These are phyloP conservation scores for Stenoptilia bipunctidactyla DNA, from an alignment of 2,888 invertebrate genomes.

Conservation along the genomic window DNA sequence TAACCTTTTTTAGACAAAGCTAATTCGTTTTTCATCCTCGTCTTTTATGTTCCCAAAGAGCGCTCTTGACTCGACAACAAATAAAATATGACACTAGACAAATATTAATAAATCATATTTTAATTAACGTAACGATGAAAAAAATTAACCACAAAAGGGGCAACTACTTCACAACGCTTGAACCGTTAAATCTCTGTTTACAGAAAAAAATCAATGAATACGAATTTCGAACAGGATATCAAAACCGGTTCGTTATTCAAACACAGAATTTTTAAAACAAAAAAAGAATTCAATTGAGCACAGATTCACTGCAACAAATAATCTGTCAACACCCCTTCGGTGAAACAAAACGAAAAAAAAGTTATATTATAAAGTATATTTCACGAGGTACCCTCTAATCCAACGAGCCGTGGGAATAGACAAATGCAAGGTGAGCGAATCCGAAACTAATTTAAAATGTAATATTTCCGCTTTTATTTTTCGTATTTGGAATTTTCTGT, in stretches of 20 bases:
- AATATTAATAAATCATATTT: slow-evolving; percentile 64
- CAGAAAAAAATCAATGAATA: slow-evolving; percentile 51
- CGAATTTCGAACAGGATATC: slow-evolving; percentile 45
- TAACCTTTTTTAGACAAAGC: no score
- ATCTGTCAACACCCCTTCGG: slow-evolving; percentile 69
- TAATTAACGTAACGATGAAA: slow-evolving; percentile 53
- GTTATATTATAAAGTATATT: slow-evolving; percentile 36
- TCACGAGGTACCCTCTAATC: slow-evolving; percentile 58
- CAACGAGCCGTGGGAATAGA: slow-evolving; percentile 59
- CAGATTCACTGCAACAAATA: slow-evolving; percentile 63
- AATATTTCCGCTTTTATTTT: slow-evolving; percentile 53
- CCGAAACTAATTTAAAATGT: slow-evolving; percentile 69
- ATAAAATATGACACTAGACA: slow-evolving; percentile 21
- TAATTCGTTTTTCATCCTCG: no score
- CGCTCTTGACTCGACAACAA: slow-evolving; percentile 34
- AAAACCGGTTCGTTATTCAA: slow-evolving; percentile 61
- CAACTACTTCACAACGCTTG: slow-evolving; percentile 39
- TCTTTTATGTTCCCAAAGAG: no score
- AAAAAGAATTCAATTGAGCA: slow-evolving; percentile 45
- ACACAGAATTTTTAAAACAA: slow-evolving; percentile 47
- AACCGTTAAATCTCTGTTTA: slow-evolving; percentile 64
- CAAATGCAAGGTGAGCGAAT: slow-evolving; percentile 65
- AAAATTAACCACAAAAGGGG: slow-evolving; percentile 56
- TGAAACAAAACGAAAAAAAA: slow-evolving; percentile 64
- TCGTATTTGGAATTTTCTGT: slow-evolving; percentile 24